Conservation (phyloP, 1,140 invertebrate genomes). For the Pseudomyrmex concolor region DNA sequence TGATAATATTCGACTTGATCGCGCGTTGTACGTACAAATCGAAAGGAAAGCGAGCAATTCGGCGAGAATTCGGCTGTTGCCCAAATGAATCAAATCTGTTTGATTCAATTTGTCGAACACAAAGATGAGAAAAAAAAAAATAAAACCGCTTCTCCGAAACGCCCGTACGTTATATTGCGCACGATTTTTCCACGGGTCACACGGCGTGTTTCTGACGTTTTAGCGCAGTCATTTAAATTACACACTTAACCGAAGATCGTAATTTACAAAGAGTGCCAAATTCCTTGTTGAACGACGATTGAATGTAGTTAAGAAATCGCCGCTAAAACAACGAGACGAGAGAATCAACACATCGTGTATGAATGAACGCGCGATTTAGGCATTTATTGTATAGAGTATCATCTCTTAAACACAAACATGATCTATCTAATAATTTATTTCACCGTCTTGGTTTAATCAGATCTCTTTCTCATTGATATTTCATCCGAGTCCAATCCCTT, state of each 20-base stretch:
- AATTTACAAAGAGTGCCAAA: slow-evolving; percentile 63
- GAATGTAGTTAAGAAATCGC: slow-evolving; percentile 54
- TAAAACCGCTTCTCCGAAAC: slow-evolving; percentile 47
- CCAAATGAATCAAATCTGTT: too few species aligned
- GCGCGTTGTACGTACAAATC: background rate
- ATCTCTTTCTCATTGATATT: too few species aligned
- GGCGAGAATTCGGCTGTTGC: too few species aligned
- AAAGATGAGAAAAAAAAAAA: background rate
- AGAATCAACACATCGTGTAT: background rate
- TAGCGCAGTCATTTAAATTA: slow-evolving; percentile 2
- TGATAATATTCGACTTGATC: background rate
- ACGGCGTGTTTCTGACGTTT: slow-evolving; percentile 41
- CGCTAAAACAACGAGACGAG: background rate
- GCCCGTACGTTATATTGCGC: slow-evolving; percentile 36
- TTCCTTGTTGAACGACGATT: slow-evolving; percentile 29
- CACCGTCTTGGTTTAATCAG: too few species aligned
- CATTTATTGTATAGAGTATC: background rate
- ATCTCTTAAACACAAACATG: too few species aligned
- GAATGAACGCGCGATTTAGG: background rate
- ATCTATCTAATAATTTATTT: too few species aligned
- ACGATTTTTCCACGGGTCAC: slow-evolving; percentile 34
- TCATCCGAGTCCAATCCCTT: too few species aligned
- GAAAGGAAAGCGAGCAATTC: background rate
- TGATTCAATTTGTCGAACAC: too few species aligned
- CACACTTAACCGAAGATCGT: background rate